Percentiles rank a stretch among this genome's conserved stretches.
These are phyloP conservation scores for Ostrea denselamellosa DNA, from an alignment of 1,140 invertebrate genomes.

Conservation along the genomic window DNA sequence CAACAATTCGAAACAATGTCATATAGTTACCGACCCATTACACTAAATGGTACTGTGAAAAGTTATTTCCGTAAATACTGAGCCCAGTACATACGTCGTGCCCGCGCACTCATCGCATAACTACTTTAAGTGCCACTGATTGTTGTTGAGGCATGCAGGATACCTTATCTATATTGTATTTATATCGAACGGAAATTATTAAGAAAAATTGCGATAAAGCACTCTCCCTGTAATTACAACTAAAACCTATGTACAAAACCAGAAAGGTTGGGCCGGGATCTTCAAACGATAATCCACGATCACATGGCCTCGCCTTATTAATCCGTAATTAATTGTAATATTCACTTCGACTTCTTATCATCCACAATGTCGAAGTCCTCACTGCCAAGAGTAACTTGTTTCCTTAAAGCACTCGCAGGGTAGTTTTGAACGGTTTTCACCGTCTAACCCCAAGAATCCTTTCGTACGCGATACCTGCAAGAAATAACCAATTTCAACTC, in stretches of 20 bases:
- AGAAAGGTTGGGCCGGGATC: not conserved
- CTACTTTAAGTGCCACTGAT: conserved; percentile 12
- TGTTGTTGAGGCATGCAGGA: not conserved
- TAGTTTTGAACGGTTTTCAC: conserved; percentile 10
- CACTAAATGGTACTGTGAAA: not conserved
- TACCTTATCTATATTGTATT: conserved; percentile 28
- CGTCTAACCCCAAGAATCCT: not conserved
- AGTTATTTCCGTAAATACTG: conserved; percentile 33
- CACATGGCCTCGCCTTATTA: conserved; percentile 34
- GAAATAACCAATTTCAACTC: not conserved
- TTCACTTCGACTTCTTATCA: conserved; percentile 12
- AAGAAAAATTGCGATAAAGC: conserved; percentile 19
- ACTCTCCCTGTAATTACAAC: conserved; percentile 13
- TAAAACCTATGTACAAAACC: not conserved
- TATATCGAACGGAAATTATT: conserved; percentile 18
- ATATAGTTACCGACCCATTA: not conserved
- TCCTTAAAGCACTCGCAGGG: not conserved
- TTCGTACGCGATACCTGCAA: not conserved
- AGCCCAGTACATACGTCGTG: not conserved
- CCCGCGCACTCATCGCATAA: conserved; percentile 29
- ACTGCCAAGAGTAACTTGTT: not conserved
- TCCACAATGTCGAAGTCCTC: not conserved
- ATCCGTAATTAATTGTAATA: conserved; percentile 36
- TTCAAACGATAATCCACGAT: conserved; percentile 22
- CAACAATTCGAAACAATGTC: not conserved